A percentile compares a stretch with the other conserved stretches of the same genome.
phyloP scores from a whole-genome alignment of 2,888 invertebrate species.

The Microplitis manilae region DNA sequence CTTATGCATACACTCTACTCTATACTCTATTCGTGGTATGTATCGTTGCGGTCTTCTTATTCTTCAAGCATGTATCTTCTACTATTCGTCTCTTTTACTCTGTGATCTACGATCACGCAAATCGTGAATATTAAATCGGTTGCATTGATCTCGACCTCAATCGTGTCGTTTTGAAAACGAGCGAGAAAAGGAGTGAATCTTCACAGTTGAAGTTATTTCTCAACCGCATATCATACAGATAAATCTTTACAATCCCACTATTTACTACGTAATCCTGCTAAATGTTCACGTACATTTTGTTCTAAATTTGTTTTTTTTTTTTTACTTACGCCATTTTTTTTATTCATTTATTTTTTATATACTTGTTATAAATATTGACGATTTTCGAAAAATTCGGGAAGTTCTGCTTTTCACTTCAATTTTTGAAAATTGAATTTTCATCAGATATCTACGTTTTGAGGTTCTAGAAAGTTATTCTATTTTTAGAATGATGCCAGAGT shows the following conservation, averaged over 20 bases:
- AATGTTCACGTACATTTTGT: background rate
- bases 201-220: conserved; percentile 7
- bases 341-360: no score
- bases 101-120: conserved; percentile 40
- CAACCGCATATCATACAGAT: background rate
- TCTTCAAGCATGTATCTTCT: background rate
- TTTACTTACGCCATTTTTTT: background rate
- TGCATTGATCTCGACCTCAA: conserved; percentile 26
- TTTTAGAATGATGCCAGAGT: no score
- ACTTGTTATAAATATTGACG: no score
- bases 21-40: no score
- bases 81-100: background rate
- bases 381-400: no score
- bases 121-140: conserved; percentile 45
- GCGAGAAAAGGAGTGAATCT: conserved; percentile 25
- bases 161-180: conserved; percentile 14
- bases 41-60: background rate
- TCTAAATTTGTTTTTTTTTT: conserved; percentile 8
- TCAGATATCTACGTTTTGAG: no score
- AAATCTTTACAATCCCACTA: conserved; percentile 10
- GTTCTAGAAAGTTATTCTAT: no score
- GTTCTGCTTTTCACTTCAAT: no score
- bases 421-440: no score
- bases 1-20: conserved; percentile 38
- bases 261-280: conserved; percentile 5